phyloP scores from a whole-genome alignment of 2,797 vertebrate genomes.

The Diglossa cyanea region DNA sequence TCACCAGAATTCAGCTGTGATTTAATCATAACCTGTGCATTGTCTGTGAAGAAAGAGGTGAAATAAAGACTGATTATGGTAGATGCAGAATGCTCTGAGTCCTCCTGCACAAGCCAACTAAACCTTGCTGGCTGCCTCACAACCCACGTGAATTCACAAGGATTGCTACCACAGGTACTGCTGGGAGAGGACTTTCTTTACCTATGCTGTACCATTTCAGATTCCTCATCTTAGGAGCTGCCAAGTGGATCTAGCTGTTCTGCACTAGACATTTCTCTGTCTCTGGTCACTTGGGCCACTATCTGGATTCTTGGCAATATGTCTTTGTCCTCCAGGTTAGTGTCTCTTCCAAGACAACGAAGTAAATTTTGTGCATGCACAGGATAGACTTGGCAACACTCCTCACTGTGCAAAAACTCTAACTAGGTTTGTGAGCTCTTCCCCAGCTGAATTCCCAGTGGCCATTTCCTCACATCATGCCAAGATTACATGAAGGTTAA shows the following conservation, averaged over 20 bases:
- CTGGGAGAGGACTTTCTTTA: background rate
- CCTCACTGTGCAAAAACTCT: background rate
- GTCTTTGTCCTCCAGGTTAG: background rate
- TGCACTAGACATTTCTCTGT: background rate
- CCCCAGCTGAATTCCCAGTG: background rate
- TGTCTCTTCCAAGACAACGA: background rate
- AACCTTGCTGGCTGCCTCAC: background rate
- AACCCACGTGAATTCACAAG: background rate
- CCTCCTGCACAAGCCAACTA: background rate
- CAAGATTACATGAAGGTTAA: background rate
- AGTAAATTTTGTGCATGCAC: background rate
- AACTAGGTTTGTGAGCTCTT: background rate
- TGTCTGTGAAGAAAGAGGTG: background rate
- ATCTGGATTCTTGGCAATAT: background rate
- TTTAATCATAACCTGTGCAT: background rate
- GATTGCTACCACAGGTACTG: background rate
- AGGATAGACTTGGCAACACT: fast-evolving
- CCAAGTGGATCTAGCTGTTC: background rate
- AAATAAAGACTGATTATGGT: background rate
- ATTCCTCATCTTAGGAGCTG: background rate
- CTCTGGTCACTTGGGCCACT: background rate
- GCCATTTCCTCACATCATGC: background rate
- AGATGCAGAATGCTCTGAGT: background rate
- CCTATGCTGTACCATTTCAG: background rate
- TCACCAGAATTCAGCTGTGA: background rate